Conservation (phyloP, 2,113 vertebrate species). For the Phalacrocorax brasilianus region DNA sequence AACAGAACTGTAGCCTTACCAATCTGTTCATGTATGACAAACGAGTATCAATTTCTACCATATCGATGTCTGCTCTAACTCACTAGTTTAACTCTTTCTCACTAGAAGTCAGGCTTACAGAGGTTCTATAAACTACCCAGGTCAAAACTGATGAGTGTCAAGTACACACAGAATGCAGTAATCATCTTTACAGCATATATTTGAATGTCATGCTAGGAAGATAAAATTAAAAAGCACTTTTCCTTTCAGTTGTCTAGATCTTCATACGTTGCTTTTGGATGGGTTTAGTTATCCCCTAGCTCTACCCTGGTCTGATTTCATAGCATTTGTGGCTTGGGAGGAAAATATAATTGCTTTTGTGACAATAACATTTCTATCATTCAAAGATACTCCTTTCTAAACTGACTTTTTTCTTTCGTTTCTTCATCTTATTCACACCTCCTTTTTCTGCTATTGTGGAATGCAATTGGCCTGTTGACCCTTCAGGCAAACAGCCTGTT, state of each 20-base stretch:
- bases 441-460: neutral
- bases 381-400: neutral
- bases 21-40: neutral
- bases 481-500: neutral
- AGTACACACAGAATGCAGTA: neutral
- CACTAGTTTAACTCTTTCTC: neutral
- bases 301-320: neutral
- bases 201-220: neutral
- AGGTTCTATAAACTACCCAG: neutral
- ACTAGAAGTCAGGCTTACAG: neutral
- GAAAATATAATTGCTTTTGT: neutral
- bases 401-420: neutral
- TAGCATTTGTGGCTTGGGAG: neutral
- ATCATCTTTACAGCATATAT: neutral
- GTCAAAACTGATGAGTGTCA: neutral
- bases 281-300: neutral
- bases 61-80: neutral
- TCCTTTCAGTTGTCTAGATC: neutral
- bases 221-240: neutral
- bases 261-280: neutral
- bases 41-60: neutral
- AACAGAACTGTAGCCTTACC: neutral
- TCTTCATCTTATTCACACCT: neutral
- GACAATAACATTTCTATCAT: neutral
- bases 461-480: neutral